phyloP scores from a whole-genome alignment of 2,888 invertebrate genomes.

The Hipparchia semele region DNA sequence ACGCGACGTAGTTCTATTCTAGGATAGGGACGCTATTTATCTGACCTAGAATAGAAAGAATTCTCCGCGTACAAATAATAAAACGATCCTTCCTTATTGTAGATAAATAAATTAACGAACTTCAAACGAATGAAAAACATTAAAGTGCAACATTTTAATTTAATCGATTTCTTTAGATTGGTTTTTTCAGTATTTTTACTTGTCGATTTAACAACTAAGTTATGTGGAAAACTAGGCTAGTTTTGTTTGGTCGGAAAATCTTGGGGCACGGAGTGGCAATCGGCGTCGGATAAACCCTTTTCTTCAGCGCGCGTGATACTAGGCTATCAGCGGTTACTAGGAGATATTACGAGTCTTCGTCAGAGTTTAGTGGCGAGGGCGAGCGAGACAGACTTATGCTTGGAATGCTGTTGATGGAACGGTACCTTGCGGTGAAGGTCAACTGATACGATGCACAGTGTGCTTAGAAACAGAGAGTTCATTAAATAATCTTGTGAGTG shows the following conservation, averaged over 20 bases:
- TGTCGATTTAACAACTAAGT: slow-evolving; percentile 39
- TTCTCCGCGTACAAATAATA: slow-evolving; percentile 55
- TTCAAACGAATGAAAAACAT: slow-evolving; percentile 32
- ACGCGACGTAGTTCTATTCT: slow-evolving; percentile 56
- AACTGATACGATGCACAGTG: slow-evolving; percentile 71
- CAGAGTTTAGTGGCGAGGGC: slow-evolving; percentile 51
- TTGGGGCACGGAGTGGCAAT: slow-evolving; percentile 71
- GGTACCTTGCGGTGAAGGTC: slow-evolving; percentile 74
- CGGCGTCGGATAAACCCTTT: slow-evolving; percentile 83
- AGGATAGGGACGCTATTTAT: slow-evolving; percentile 61
- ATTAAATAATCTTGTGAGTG: not conserved
- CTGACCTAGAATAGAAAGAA: slow-evolving; percentile 64
- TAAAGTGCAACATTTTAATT: slow-evolving; percentile 15
- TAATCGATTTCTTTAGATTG: slow-evolving; percentile 26
- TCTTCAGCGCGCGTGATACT: slow-evolving; percentile 83
- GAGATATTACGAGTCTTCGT: slow-evolving; percentile 61
- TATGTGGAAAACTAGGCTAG: slow-evolving; percentile 63
- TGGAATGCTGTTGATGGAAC: slow-evolving; percentile 71
- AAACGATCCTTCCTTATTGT: slow-evolving; percentile 33
- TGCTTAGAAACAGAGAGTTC: slow-evolving; percentile 50
- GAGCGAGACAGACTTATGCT: slow-evolving; percentile 63
- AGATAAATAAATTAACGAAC: slow-evolving; percentile 37
- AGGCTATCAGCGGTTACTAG: slow-evolving; percentile 68
- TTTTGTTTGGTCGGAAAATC: slow-evolving; percentile 69
- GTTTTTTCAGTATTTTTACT: slow-evolving; percentile 19